Percentiles rank a stretch among this genome's conserved stretches.
Evolutionary conservation across 2,113 vertebrate species (phyloP).

Genomic region (Mesocricetus auratus): DNA sequence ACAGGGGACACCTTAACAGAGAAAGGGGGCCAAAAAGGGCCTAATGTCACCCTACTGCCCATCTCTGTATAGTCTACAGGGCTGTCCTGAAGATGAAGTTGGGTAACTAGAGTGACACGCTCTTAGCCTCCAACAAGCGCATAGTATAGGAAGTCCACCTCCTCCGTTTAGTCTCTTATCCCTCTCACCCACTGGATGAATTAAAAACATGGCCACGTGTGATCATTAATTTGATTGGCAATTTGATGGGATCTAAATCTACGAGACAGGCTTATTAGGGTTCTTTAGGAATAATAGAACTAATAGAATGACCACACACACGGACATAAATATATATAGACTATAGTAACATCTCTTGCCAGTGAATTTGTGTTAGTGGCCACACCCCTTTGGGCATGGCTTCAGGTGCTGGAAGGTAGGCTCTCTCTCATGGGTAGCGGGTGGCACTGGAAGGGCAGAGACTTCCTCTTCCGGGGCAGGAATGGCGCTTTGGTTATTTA

Average conservation of each 20-base stretch:
- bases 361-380: too few species aligned
- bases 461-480: too few species aligned
- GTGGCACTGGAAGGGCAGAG: too few species aligned
- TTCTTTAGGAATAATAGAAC: not conserved
- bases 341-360: too few species aligned
- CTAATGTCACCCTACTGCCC: too few species aligned
- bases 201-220: not conserved
- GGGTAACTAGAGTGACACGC: not conserved
- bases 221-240: not conserved
- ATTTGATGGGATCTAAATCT: not conserved
- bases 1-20: not conserved
- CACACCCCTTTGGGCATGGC: too few species aligned
- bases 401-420: too few species aligned
- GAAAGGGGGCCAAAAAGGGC: not conserved
- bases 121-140: not conserved
- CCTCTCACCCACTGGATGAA: not conserved
- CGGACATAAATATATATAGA: not conserved
- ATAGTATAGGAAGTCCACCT: fast-evolving
- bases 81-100: too few species aligned
- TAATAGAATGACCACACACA: not conserved
- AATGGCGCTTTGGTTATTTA: too few species aligned
- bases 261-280: not conserved
- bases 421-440: too few species aligned
- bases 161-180: not conserved
- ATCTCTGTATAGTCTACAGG: fast-evolving